phyloP scores from a whole-genome alignment of 2,113 vertebrate species.

The Pardalotus punctatus region DNA sequence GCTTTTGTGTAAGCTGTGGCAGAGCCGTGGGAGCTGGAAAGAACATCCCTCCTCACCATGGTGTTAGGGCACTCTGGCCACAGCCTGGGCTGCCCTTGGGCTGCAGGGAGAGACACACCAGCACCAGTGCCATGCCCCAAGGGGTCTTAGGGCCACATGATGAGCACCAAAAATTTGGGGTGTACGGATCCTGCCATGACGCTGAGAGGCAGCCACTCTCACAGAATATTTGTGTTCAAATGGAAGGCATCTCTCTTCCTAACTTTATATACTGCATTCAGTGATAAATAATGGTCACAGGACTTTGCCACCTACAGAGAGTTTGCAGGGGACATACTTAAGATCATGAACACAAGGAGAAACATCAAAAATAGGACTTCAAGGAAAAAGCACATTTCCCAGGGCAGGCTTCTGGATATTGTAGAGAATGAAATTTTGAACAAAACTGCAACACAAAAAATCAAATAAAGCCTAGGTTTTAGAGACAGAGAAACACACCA shows the following conservation, averaged over 20 bases:
- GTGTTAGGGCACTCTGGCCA: fast-evolving
- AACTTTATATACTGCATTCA: neutral
- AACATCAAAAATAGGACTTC: neutral
- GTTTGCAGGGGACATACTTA: neutral
- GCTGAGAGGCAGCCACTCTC: neutral
- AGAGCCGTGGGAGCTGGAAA: neutral
- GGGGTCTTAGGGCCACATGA: neutral
- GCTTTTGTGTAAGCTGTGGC: neutral
- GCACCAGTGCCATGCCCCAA: neutral
- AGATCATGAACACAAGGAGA: neutral
- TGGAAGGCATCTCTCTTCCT: neutral
- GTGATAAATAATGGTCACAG: neutral
- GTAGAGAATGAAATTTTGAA: conserved; percentile 1
- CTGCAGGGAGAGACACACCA: neutral
- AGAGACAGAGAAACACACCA: neutral
- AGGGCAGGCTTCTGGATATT: neutral
- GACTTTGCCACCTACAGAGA: neutral
- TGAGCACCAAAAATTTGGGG: neutral
- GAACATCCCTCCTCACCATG: fast-evolving
- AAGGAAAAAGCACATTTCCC: neutral
- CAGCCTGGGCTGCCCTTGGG: neutral
- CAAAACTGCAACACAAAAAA: neutral
- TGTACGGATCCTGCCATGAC: fast-evolving
- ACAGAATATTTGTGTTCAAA: neutral
- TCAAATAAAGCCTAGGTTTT: neutral